Evolutionary conservation across 2,113 vertebrate species (phyloP), one percentile per base, ranked within the genome.

Genomic region (Thinocorus orbignyianus): DNA sequence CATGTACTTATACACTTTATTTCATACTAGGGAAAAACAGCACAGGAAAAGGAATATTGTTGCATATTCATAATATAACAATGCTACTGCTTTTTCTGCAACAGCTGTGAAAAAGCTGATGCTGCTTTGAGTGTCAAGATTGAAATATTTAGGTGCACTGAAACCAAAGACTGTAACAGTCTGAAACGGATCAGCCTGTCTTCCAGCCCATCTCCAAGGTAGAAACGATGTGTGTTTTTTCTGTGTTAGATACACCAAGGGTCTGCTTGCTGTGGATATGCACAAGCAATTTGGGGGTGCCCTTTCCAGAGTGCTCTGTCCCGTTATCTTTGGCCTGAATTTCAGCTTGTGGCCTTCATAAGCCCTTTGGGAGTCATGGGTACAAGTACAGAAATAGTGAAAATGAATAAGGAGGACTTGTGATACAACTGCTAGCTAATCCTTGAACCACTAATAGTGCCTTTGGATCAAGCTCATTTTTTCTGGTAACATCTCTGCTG

Each of bases 401-500:
- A 72, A 66, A 13, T 57, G 23, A 5, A 2, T 37, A 18, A 41
- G 64, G 46, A 74, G 51, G 48, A 61, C 62, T 79, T 81, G 66
- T 58, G 68, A 19, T 49, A 4, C 68, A 58, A 9, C 81, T 78
- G 84, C 37, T 48, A 58, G 81, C 74, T 95, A 16, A 37, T 72
- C 54, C 81, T 79, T 93, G 54, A 77, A 62, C 72, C 78, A 12
- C 60, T 87, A 66, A 57, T 35, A 85, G 73, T 57, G 79, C 77
- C 66, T 91, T 92, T 96, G 79, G 83, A 93, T 93, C 0, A 3
- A 79, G 77, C 95, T 97, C 49, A 30, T 52, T 76, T 92, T 94
- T 96, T 96, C 95, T 97, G 86, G 93, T 91, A 95, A 68, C 82
- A 65, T 92, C 84, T 55, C 91, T 94, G 94, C 88, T 95, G 72